A percentile compares a stretch with the other conserved stretches of the same genome.
These are phyloP conservation scores for Trematomus loennbergii DNA, from an alignment of 2,113 vertebrate genomes.

Conservation along the genomic window DNA sequence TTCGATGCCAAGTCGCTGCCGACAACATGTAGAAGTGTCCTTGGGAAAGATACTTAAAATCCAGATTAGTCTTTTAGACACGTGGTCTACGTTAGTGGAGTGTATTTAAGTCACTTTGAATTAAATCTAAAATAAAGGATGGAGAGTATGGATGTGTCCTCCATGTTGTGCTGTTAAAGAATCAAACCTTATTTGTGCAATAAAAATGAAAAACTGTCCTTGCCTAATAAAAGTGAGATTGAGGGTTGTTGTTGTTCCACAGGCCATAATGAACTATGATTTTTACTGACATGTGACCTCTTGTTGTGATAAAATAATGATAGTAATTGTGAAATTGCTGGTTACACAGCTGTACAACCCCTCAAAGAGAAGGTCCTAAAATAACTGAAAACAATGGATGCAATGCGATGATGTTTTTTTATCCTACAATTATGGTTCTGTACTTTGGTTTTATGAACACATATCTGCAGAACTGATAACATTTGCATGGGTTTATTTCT, in stretches of 20 bases:
- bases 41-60: no score
- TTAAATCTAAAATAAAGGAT: no score
- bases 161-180: background rate
- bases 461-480: no score
- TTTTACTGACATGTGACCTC: background rate
- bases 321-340: background rate
- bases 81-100: no score
- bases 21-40: no score
- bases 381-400: no score
- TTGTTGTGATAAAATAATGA: background rate
- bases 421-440: no score
- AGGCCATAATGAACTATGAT: background rate
- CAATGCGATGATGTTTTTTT: background rate
- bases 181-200: background rate
- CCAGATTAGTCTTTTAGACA: no score
- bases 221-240: background rate
- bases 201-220: background rate
- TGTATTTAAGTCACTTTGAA: no score
- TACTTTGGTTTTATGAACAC: no score
- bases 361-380: background rate
- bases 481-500: no score
- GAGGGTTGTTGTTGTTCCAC: background rate
- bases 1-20: no score
- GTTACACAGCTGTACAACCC: background rate
- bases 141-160: background rate